Evolutionary conservation across 2,888 invertebrate species (phyloP).

Genomic region (Drosophila maculinotata): DNA sequence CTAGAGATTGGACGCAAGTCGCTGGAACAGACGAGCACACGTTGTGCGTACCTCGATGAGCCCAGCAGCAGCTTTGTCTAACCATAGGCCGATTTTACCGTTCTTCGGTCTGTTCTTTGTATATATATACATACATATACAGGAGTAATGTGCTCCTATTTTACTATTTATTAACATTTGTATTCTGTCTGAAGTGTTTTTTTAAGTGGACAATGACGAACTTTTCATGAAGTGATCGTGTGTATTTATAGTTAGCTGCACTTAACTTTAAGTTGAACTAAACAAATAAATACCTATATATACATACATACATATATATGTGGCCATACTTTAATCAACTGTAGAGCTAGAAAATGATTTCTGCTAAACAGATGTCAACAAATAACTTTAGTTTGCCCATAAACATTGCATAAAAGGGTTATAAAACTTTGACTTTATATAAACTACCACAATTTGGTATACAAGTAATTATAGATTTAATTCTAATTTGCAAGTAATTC

Average conservation of each 20-base stretch:
- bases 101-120: slow-evolving; percentile 38
- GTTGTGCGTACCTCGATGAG: slow-evolving; percentile 87
- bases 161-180: slow-evolving; percentile 56
- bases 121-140: slow-evolving; percentile 31
- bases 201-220: slow-evolving; percentile 53
- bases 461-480: too few relatives aligned
- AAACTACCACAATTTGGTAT: too few relatives aligned
- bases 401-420: too few relatives aligned
- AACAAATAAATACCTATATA: slow-evolving; percentile 39
- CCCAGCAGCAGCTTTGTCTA: slow-evolving; percentile 89
- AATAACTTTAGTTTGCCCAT: neutral
- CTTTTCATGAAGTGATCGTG: slow-evolving; percentile 33
- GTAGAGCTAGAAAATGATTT: too few relatives aligned
- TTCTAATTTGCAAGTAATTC: too few relatives aligned
- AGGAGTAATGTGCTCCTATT: slow-evolving; percentile 3
- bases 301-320: neutral
- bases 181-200: slow-evolving; percentile 28
- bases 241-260: slow-evolving; percentile 58
- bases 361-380: neutral
- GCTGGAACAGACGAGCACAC: slow-evolving; percentile 70
- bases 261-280: slow-evolving; percentile 46
- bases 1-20: slow-evolving; percentile 65
- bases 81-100: slow-evolving; percentile 13
- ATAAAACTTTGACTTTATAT: too few relatives aligned
- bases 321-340: too few relatives aligned